phyloP scores from a whole-genome alignment of 2,888 invertebrate species.

The Leptinotarsa tumamoca region DNA sequence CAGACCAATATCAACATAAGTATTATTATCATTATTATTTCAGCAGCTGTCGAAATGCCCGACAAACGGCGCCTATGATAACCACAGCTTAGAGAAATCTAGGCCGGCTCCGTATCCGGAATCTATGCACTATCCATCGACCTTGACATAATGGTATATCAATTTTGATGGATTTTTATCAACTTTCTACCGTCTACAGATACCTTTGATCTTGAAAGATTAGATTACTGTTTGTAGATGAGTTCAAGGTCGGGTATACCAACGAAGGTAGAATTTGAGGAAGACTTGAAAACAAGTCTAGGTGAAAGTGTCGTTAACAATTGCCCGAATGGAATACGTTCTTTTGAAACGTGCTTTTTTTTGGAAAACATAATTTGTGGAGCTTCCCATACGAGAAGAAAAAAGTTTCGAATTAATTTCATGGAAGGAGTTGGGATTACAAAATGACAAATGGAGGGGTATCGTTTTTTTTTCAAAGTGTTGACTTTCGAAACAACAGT shows the following conservation, averaged over 20 bases:
- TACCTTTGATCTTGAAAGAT: conserved; percentile 19
- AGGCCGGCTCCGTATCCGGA: conserved; percentile 53
- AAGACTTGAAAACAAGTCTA: neutral
- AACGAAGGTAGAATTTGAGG: neutral
- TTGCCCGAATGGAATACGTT: neutral
- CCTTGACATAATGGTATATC: conserved; percentile 52
- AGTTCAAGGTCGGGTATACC: conserved; percentile 12
- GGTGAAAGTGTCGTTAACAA: conserved; percentile 6
- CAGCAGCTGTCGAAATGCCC: neutral
- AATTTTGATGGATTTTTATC: conserved; percentile 52
- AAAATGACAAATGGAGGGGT: no score
- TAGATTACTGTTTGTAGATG: conserved; percentile 13
- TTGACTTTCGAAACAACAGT: no score
- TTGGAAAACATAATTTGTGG: neutral
- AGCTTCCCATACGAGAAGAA: neutral
- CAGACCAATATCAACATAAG: no score
- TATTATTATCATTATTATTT: no score
- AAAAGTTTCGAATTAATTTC: no score
- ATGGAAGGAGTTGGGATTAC: no score
- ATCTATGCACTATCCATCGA: conserved; percentile 53
- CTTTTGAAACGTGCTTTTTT: neutral
- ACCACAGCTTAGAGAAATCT: conserved; percentile 50
- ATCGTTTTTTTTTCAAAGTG: no score
- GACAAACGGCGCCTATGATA: conserved; percentile 27
- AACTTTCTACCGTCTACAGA: conserved; percentile 49